A percentile compares a stretch with the other conserved stretches of the same genome.
These are phyloP conservation scores for Oreochromis grahami DNA, from an alignment of 2,797 vertebrate species.

Conservation along the genomic window DNA sequence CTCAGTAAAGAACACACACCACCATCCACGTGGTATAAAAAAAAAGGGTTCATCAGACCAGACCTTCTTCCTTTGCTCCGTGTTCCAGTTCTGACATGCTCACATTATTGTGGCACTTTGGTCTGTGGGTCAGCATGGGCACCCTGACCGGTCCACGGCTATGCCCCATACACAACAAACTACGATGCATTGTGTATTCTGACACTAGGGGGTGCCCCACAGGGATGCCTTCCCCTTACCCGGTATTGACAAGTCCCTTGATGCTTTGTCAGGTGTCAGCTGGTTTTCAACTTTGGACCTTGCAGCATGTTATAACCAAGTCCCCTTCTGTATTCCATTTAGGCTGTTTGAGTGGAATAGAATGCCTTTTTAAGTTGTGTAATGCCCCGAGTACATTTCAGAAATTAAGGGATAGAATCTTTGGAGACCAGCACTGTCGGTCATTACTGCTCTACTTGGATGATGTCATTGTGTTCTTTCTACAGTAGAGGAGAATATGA, in stretches of 20 bases:
- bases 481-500: not conserved
- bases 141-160: not conserved
- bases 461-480: not conserved
- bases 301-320: not conserved
- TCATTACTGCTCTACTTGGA: not conserved
- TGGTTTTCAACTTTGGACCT: not conserved
- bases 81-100: not conserved
- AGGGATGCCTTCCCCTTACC: not conserved
- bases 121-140: not conserved
- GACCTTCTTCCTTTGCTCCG: not conserved
- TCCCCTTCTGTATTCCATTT: not conserved
- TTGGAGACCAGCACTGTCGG: not conserved
- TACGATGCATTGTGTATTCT: not conserved
- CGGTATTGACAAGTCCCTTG: not conserved
- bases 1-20: not conserved
- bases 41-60: not conserved
- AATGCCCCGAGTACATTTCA: fast-evolving
- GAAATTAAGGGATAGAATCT: not conserved
- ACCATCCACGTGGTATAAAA: not conserved
- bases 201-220: not conserved
- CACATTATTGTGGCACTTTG: not conserved
- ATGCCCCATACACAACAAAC: not conserved
- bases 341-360: not conserved
- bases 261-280: not conserved
- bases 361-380: fast-evolving